A percentile compares a stretch with the other conserved stretches of the same genome.
These are phyloP conservation scores for Acleris laterana DNA, from an alignment of 2,888 invertebrate genomes.

Conservation along the genomic window DNA sequence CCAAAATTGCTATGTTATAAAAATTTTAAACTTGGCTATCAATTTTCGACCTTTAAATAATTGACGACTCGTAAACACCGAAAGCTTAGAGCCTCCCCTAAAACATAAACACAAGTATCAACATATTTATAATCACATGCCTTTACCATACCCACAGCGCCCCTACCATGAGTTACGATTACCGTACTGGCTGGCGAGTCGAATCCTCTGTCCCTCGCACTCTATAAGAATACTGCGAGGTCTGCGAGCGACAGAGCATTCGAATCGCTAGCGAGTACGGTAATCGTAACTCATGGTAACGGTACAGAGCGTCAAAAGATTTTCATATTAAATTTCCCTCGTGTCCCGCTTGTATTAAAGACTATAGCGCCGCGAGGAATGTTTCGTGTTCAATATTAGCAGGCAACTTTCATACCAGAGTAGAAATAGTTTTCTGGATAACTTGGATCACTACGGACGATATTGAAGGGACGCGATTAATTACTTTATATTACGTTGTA, in stretches of 20 bases:
- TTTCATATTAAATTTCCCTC: conserved; percentile 32
- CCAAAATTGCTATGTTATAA: too few relatives aligned
- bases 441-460: conserved; percentile 3
- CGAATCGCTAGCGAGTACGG: too few relatives aligned
- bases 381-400: conserved; percentile 36
- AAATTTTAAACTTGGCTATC: too few relatives aligned
- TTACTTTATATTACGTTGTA: neutral
- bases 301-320: conserved; percentile 17
- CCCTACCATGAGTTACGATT: too few relatives aligned
- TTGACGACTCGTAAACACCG: too few relatives aligned
- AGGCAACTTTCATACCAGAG: conserved; percentile 26
- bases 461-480: conserved; percentile 8
- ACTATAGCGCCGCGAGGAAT: conserved; percentile 24
- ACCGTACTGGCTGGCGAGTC: too few relatives aligned
- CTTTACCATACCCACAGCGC: neutral
- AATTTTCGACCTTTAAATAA: too few relatives aligned
- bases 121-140: neutral
- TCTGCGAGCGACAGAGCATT: too few relatives aligned
- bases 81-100: too few relatives aligned
- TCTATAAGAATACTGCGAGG: too few relatives aligned
- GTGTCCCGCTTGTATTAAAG: conserved; percentile 21
- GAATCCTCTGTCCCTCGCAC: too few relatives aligned
- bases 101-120: neutral
- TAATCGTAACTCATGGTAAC: too few relatives aligned
- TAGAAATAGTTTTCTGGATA: conserved; percentile 24